Evolutionary conservation across 2,797 vertebrate genomes (phyloP).

Genomic region (Pipistrellus pygmaeus): DNA sequence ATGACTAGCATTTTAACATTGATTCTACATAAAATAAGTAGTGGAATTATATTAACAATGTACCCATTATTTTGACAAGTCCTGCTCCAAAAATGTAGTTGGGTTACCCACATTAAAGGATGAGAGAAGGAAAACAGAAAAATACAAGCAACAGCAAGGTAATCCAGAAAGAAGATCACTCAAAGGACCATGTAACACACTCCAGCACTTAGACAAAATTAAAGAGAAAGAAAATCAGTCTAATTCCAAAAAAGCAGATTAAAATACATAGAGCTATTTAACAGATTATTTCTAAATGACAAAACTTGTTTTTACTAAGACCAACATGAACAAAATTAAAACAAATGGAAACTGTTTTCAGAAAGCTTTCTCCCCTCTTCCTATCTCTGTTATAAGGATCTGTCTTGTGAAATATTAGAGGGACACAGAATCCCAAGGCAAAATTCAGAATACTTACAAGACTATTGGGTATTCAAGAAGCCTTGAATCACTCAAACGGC

Average conservation of each 20-base stretch:
- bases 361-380: background rate
- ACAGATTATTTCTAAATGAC: background rate
- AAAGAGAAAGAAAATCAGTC: background rate
- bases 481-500: background rate
- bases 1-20: background rate
- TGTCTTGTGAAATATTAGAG: background rate
- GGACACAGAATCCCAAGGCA: constrained; percentile 3
- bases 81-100: background rate
- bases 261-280: background rate
- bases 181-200: background rate
- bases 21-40: background rate
- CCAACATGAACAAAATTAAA: constrained; percentile 36
- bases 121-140: background rate
- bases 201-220: background rate
- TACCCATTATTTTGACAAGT: background rate
- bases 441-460: background rate
- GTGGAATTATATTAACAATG: background rate
- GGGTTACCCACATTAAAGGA: background rate
- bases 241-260: background rate
- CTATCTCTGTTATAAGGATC: background rate
- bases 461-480: background rate
- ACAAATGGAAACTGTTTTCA: constrained; percentile 29
- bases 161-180: background rate
- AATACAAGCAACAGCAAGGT: background rate
- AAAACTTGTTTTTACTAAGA: background rate